Evolutionary conservation across 1,140 invertebrate genomes (phyloP).

Genomic region (Neotoxoptera formosana): DNA sequence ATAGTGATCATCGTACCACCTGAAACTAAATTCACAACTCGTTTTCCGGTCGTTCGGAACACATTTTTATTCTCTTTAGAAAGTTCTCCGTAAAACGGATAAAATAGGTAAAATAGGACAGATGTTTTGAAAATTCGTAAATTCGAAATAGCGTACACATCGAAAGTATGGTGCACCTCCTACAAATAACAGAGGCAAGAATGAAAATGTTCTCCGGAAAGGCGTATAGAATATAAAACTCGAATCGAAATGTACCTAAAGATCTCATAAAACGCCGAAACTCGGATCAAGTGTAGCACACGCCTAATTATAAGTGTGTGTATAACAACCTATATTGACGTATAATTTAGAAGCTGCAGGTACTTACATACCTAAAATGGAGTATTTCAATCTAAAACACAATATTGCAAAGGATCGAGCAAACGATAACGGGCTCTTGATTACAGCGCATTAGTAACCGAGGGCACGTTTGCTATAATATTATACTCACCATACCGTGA

Average conservation of each 20-base stretch:
- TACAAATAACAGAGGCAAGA: background rate
- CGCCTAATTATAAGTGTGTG: background rate
- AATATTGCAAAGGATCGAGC: background rate
- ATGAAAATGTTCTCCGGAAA: background rate
- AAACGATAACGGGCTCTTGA: background rate
- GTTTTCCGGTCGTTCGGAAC: background rate
- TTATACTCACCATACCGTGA: background rate
- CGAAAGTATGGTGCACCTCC: background rate
- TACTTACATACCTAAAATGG: background rate
- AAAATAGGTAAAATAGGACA: background rate
- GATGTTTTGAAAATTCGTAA: background rate
- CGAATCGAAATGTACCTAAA: background rate
- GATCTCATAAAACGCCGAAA: background rate
- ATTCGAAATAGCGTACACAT: background rate
- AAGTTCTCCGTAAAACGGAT: background rate
- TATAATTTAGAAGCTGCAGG: background rate
- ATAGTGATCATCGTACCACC: background rate
- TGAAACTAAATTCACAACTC: background rate
- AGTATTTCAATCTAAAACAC: background rate
- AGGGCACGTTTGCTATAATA: background rate
- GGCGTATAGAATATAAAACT: background rate
- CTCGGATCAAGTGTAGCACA: background rate
- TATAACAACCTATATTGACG: background rate
- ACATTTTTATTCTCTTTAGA: background rate
- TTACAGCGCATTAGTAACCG: background rate